Conservation (phyloP, 2,888 invertebrate genomes). For the Apantesis nais region DNA sequence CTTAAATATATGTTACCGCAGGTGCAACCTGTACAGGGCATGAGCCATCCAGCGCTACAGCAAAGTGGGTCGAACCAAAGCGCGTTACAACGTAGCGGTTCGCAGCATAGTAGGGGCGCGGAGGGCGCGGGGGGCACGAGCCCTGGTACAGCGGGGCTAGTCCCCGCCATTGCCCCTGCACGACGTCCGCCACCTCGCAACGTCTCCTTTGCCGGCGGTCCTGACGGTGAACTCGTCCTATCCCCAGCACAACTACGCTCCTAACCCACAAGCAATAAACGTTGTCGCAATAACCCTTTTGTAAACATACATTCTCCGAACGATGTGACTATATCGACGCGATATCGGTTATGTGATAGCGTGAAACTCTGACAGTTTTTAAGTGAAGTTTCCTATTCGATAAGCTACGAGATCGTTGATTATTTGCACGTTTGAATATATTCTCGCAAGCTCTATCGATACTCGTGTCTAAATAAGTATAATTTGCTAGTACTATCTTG, state of each 20-base stretch:
- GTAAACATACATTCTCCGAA: constrained; percentile 50
- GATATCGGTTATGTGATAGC: constrained; percentile 66
- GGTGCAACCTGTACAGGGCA: constrained; percentile 52
- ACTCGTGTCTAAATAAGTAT: constrained; percentile 63
- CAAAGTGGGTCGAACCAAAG: constrained; percentile 54
- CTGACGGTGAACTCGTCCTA: constrained; percentile 86
- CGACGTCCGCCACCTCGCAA: constrained; percentile 75
- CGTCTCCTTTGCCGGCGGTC: constrained; percentile 81
- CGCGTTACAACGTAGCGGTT: constrained; percentile 53
- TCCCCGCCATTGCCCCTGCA: constrained; percentile 45
- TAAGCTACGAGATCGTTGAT: constrained; percentile 67
- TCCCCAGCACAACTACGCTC: constrained; percentile 88
- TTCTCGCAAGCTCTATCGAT: constrained; percentile 68
- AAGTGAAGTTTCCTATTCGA: constrained; percentile 66
- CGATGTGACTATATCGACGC: constrained; percentile 64
- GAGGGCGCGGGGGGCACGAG: constrained; percentile 22
- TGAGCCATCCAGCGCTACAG: constrained; percentile 42
- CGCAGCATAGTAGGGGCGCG: constrained; percentile 31
- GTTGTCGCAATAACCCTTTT: constrained; percentile 62
- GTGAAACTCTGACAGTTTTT: constrained; percentile 59
- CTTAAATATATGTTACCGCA: constrained; percentile 8
- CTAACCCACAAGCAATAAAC: constrained; percentile 78
- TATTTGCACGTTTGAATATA: constrained; percentile 80
- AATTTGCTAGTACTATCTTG: constrained; percentile 62
- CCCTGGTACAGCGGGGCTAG: constrained; percentile 50